Evolutionary conservation across 2,888 invertebrate species (phyloP), one percentile per base, ranked within the genome.

Genomic region (Acrocyrtus sp.): DNA sequence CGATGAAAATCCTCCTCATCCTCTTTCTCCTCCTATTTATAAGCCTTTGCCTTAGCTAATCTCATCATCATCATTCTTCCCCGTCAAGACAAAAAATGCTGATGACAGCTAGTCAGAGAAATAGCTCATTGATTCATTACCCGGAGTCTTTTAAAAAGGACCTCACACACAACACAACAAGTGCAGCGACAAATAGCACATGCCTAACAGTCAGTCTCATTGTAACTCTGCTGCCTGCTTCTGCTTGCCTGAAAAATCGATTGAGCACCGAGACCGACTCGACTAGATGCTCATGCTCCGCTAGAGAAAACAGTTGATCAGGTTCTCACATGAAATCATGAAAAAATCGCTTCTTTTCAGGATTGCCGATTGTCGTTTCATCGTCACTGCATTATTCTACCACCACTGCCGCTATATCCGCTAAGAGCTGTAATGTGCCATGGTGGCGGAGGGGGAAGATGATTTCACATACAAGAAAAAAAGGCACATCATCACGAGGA

Each of bases 221-320:
- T n/a, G n/a, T n/a, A n/a, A n/a, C n/a, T n/a, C n/a, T n/a, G n/a
- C n/a, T n/a, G n/a, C n/a, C n/a, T n/a, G n/a, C n/a, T n/a, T n/a
- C n/a, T n/a, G n/a, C n/a, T n/a, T n/a, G n/a, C 45, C 6, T 17
- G 45, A 45, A 45, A n/a, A 45, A 63, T 50, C 61, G 51, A 51
- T 62, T 45, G 45, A 27, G 29, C 17, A 43, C n/a, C n/a, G n/a
- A n/a, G n/a, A n/a, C n/a, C n/a, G n/a, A n/a, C n/a, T n/a, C n/a
- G n/a, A n/a, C n/a, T n/a, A n/a, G n/a, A n/a, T n/a, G n/a, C n/a
- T n/a, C n/a, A n/a, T n/a, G n/a, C n/a, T n/a, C n/a, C n/a, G n/a
- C n/a, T n/a, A n/a, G n/a, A 54, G 61, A 53, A 56, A 57, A 56
- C 70, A 72, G 72, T 72, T 72, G 72, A 72, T 57, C 39, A 58